Base-by-base conservation (phyloP, 2,797 vertebrate species). In the Otolemur crassicaudatus region DNA sequence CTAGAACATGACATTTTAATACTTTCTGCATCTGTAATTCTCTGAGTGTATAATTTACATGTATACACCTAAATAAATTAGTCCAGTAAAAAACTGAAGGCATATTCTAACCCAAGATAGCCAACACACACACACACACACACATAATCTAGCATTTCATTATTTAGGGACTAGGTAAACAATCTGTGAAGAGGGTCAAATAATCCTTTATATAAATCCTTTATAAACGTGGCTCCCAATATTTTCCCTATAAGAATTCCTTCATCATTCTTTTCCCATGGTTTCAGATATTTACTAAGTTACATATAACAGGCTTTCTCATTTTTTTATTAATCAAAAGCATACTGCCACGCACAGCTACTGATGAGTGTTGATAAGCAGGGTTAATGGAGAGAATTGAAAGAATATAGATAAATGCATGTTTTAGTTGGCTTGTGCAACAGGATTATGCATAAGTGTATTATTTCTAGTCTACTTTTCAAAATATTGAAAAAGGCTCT, bases 251-350 rank as follows among this genome's bases (percentile, higher is more conserved):
- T 72, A 77, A 86, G 19, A 29, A 95, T 96, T 60, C 90, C 61
- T 95, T 85, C 46, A 92, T 93, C 83, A 87, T 81, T 96, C 46
- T 27, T 85, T 79, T 6, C 40, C 25, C 43, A 76, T 61, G 34
- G 88, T 96, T 97, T 97, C 77, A 96, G 95, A 92, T 95, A 96
- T 82, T 94, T 96, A 93, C 80, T 73, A 94, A 94, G 95, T 25
- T 96, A 56, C 6, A 95, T 80, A 83, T 75, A 94, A 93, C 4
- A 97, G 27, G 22, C 10, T 96, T 96, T 93, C 63, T 92, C 16
- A 20, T 82, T 81, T 90, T 95, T 95, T 76, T 72, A 94, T 81
- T 76, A 88, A 91, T 87, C 81, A 95, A 95, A 95, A 87, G 49
- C 70, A 93, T 73, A 95, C 29, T 53, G 46, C 25, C 17, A 85